Evolutionary conservation across 2,113 vertebrate genomes (phyloP), one percentile per base, ranked within the genome.

Genomic region (Astur gentilis): DNA sequence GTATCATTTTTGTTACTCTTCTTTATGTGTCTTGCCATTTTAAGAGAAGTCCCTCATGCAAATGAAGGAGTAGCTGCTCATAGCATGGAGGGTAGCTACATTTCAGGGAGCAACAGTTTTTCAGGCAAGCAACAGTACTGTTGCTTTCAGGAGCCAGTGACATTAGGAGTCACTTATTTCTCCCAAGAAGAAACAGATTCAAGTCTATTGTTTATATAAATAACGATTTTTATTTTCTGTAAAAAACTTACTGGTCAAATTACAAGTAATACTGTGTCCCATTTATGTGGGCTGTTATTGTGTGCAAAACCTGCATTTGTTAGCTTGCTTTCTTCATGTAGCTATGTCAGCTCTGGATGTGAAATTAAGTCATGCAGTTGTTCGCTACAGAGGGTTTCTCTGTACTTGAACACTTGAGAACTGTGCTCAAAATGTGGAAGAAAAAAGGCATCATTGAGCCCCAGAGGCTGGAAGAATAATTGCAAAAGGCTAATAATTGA

Each of bases 401-500:
- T 91, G 55, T 78, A 55, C 42, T 73, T 54, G 55, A 94, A 19
- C 31, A 11, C 31, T 82, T 72, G 57, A 87, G 52, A 95, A 55
- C 60, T 84, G 22, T 49, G 42, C 27, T 92, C 26, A 69, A 92
- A 86, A 75, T 45, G 44, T 61, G 45, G 36, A 64, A 92, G 60
- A 47, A 47, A 40, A 84, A 93, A 62, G 45, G 31, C 44, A 89
- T 52, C 80, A 60, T 7, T 50, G 86, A 95, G 27, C 27, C 54
- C 31, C 47, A 69, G 45, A 80, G 49, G 36, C 57, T 91, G 45
- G 17, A 87, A 83, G 49, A 95, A 72, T 90, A 73, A 87, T 70
- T 87, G n/a, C 25, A 70, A 42, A 87, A 77, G 58, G 58, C n/a
- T 95, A 32, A 45, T 95, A 95, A 95, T 72, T 91, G 78, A 86